A percentile compares a stretch with the other conserved stretches of the same genome.
phyloP scores from a whole-genome alignment of 2,888 invertebrate genomes.

The Oithona nana region DNA sequence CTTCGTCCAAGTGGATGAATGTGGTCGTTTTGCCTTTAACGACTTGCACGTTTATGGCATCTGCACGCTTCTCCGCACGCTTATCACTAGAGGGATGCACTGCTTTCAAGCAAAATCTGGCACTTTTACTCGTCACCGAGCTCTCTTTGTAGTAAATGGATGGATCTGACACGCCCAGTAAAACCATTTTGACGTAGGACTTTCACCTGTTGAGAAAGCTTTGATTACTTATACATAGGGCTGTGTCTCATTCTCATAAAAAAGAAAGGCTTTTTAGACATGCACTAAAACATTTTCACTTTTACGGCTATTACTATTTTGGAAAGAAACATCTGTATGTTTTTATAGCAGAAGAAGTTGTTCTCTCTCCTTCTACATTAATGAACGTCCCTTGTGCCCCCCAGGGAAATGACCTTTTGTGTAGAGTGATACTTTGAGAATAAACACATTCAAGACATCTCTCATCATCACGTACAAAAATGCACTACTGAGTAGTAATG shows the following conservation, averaged over 20 bases:
- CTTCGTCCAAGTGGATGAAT: conserved; percentile 6
- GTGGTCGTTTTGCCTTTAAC: conserved; percentile 1
- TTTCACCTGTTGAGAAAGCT: neutral
- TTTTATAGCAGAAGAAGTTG: too few relatives aligned
- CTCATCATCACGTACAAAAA: too few relatives aligned
- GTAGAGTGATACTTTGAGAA: too few relatives aligned
- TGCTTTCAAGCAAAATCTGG: neutral
- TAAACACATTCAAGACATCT: too few relatives aligned
- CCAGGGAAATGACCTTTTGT: too few relatives aligned
- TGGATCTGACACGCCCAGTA: neutral
- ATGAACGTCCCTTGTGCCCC: too few relatives aligned
- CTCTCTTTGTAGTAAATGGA: conserved; percentile 5
- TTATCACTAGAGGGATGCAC: neutral
- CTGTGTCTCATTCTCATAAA: too few relatives aligned
- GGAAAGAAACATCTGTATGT: too few relatives aligned
- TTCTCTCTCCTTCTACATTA: too few relatives aligned
- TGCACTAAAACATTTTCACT: neutral
- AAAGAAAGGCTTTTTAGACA: neutral
- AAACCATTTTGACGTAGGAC: neutral
- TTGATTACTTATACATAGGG: too few relatives aligned
- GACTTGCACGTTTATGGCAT: neutral
- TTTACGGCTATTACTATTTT: too few relatives aligned
- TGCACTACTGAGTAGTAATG: too few relatives aligned
- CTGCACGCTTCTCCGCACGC: neutral
- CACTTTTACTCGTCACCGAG: neutral